A percentile compares a stretch with the other conserved stretches of the same genome.
These are phyloP conservation scores for Mus musculus DNA, from an alignment of 2,113 vertebrate species.

Conservation along the genomic window DNA sequence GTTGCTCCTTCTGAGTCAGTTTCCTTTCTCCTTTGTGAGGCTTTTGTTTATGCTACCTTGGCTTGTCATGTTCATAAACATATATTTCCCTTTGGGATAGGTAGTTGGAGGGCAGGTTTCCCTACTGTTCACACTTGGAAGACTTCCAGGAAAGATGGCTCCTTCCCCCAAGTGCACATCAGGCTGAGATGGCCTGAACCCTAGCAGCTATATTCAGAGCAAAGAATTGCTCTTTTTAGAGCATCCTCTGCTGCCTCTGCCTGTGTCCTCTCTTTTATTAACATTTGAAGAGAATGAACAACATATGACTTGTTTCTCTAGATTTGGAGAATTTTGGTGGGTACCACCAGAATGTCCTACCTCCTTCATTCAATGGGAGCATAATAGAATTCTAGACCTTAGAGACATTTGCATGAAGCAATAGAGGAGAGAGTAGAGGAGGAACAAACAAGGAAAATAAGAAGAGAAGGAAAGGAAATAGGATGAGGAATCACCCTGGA, in stretches of 20 bases:
- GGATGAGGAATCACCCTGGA: slow-evolving; percentile 21
- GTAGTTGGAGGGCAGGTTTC: slow-evolving; percentile 70
- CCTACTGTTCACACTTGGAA: slow-evolving; percentile 41
- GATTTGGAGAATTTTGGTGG: not conserved
- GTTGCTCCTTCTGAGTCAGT: slow-evolving; percentile 83
- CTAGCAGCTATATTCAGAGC: slow-evolving; percentile 20
- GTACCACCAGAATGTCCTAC: not conserved
- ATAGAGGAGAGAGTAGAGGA: slow-evolving; percentile 9
- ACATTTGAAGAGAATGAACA: slow-evolving; percentile 15
- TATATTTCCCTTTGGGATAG: slow-evolving; percentile 72
- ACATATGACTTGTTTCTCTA: not conserved
- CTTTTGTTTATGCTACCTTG: slow-evolving; percentile 83
- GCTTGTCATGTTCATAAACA: slow-evolving; percentile 83
- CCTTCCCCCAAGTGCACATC: not conserved
- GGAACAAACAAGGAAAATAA: not conserved
- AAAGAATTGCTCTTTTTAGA: slow-evolving; percentile 54
- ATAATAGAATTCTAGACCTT: not conserved
- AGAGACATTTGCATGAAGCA: not conserved
- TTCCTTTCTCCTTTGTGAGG: slow-evolving; percentile 83
- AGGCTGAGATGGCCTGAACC: not conserved
- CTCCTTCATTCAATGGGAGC: not conserved
- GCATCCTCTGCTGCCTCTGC: slow-evolving; percentile 10
- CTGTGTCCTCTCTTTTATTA: slow-evolving; percentile 49
- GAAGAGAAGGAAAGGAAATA: not conserved
- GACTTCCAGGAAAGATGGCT: not conserved